Base-by-base conservation (phyloP, 1,140 invertebrate genomes). In the Dufourea novaeangliae region DNA sequence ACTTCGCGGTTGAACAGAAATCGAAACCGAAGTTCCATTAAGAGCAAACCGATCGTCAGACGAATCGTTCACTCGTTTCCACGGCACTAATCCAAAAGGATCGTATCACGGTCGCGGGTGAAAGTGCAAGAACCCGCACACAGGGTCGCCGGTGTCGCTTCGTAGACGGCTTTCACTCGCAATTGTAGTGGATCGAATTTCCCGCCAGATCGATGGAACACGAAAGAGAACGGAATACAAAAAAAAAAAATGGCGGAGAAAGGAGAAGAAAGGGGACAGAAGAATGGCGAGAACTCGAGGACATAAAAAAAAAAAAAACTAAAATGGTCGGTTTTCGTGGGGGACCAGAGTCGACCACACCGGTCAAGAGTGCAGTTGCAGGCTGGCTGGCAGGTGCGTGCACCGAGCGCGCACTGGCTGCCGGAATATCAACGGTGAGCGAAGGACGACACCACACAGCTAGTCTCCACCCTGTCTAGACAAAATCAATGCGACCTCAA, bases 401-500 rank as follows among this genome's bases (percentile, higher is more conserved):
- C 67, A 70, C 44, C 25, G 46, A 32, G 20, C 50, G 32, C 71
- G 57, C 46, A 50, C 66, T 59, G 74, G 50, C 69, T 70, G 82
- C 67, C 54, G 46, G 71, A 75, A 80, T 78, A 78, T 76, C 73
- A 68, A 76, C 77, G 62, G 68, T 69, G 80, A 69, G 73, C 72
- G 69, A 74, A 83, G 82, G 78, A 88, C 82, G 85, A 82, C 80
- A 86, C 80, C 79, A 80, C 76, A 67, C 86, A 67, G 87, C 83
- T 79, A 87, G 89, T 90, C 90, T 90, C 89, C 90, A 90, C 89
- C 90, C 90, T 87, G 90, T 91, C 89, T 90, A 91, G 89, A 91
- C 90, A 90, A 91, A 91, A 91, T 91, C 90, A 90, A 91, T 90
- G 90, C 88, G 88, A 90, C 89, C 89, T 89, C 86, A 87, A 87